These are phyloP conservation scores for Parasteatoda lunata DNA, from an alignment of 2,888 invertebrate genomes.

Conservation along the genomic window DNA sequence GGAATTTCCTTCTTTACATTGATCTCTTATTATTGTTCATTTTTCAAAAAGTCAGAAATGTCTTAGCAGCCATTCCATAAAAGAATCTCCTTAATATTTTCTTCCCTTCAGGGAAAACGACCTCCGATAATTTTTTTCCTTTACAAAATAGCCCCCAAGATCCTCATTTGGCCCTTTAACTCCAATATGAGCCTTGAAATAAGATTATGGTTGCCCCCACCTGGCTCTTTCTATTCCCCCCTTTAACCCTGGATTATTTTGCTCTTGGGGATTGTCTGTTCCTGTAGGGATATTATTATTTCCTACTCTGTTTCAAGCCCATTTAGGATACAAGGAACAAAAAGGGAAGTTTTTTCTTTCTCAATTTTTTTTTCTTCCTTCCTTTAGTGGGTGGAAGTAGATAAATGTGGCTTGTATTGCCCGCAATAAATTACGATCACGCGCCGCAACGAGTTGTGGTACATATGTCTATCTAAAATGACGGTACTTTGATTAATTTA, in stretches of 20 bases:
- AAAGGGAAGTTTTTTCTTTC: background rate
- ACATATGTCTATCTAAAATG: no score
- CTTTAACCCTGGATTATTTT: conserved; percentile 31
- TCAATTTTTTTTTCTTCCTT: background rate
- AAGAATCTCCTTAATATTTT: background rate
- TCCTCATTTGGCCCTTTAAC: conserved; percentile 34
- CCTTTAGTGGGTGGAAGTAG: background rate
- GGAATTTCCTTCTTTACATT: no score
- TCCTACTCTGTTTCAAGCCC: background rate
- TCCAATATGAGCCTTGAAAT: conserved; percentile 18
- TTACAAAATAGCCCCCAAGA: conserved; percentile 48
- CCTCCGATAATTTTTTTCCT: background rate
- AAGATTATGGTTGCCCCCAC: conserved; percentile 57
- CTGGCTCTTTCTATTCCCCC: conserved; percentile 19
- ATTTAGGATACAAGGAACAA: background rate
- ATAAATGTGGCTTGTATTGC: background rate
- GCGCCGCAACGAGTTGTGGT: no score
- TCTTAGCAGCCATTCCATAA: no score
- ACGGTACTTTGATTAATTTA: no score
- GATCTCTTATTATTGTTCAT: no score
- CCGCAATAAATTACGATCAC: no score
- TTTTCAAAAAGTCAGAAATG: no score
- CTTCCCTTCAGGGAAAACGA: background rate
- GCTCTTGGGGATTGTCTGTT: conserved; percentile 44
- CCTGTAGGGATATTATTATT: background rate